Percentiles rank a stretch among this genome's conserved stretches.
Conservation (phyloP, 2,797 vertebrate species). For the Protonibea diacanthus region DNA sequence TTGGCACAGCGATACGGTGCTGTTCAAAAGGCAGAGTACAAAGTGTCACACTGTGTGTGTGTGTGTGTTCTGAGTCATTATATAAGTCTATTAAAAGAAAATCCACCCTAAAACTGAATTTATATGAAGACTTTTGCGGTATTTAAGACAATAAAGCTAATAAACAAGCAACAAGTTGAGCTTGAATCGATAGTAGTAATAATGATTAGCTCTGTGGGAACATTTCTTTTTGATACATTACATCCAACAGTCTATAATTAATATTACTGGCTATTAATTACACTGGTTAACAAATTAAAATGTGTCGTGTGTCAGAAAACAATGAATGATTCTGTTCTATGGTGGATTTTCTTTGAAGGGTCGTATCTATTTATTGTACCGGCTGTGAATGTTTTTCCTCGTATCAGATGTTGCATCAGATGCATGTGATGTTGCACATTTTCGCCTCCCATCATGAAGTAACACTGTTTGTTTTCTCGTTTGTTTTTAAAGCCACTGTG, state of each 20-base stretch:
- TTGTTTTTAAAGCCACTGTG: background rate
- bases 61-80: conserved; percentile 27
- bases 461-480: background rate
- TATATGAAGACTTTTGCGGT: background rate
- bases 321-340: background rate
- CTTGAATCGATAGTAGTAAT: background rate
- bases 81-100: background rate
- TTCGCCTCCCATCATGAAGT: background rate
- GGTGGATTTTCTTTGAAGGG: background rate
- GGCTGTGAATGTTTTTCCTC: conserved; percentile 13
- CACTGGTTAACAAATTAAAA: background rate
- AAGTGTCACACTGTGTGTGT: conserved; percentile 51
- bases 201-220: background rate
- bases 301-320: background rate
- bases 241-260: background rate
- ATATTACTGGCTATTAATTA: background rate
- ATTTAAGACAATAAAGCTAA: background rate
- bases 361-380: conserved; percentile 48
- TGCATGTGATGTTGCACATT: conserved; percentile 13
- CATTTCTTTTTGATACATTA: background rate
- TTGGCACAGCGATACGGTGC: conserved; percentile 1
- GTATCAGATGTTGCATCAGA: conserved; percentile 44
- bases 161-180: background rate
- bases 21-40: conserved; percentile 33
- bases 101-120: conserved; percentile 12